Evolutionary conservation across 1,140 invertebrate species (phyloP), one percentile per base, ranked within the genome.

Genomic region (Lucilia sericata): DNA sequence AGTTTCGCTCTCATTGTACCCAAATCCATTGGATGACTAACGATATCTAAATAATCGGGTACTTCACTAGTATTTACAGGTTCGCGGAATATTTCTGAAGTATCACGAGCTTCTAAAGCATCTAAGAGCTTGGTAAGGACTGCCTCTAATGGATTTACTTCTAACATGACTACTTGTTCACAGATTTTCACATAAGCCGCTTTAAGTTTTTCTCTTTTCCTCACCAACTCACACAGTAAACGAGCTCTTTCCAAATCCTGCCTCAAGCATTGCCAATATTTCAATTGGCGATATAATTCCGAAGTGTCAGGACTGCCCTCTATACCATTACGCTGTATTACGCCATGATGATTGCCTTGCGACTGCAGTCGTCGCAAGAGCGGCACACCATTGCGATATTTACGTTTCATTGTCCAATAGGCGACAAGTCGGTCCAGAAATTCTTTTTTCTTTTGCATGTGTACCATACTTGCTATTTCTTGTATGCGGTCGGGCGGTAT

Each of bases 321-420:
- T 55, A 91, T 89, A 75, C 89, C 89, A 82, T 91, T 91, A 3
- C 92, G 90, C 76, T 92, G 91, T 0, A 92, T 92, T 17, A 93
- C 91, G n/a, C 87, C 87, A 84, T 91, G 87, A 51, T 88, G 87
- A 55, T 93, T 93, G 25, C 94, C 93, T 21, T 95, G 93, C 87
- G 95, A 96, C 91, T 98, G 97, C 49, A 98, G 90, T 25, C 98
- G 92, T 84, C 98, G 91, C 34, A 99, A 90, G 42, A 99, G 92
- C 0, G 98, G 98, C 12, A 99, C 98, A 1, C 99, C 99, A 92
- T 99, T 99, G 76, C 98, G 91, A 84, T 96, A 96, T 89, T 98
- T 97, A n/a, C 98, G 91, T 91, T 99, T 99, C 2, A 99, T 92
- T 4, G 97, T 98, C 98, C 98, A 99, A 89, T 97, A 97, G 0